Base-by-base conservation (phyloP, 2,113 vertebrate genomes). In the Ramphastos sulfuratus region DNA sequence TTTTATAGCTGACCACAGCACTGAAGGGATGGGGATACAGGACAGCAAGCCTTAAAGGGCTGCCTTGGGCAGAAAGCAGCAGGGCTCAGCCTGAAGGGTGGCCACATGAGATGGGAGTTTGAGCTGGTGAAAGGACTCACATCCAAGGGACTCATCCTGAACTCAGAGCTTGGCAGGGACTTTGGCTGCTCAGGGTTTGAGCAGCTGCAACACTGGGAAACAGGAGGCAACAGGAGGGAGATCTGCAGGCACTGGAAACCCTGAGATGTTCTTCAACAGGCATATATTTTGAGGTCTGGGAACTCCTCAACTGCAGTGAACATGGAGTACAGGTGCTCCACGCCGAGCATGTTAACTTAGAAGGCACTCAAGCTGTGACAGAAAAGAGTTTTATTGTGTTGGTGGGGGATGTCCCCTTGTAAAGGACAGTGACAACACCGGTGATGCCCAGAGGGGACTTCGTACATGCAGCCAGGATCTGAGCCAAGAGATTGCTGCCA, bases 71-170 rank as follows among this genome's bases (percentile, higher is more conserved):
- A 23, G 65, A 5, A 15, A 48, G 56, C 66, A 67, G 63, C 20
- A 5, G 14, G 59, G 55, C 63, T 67, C 31, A 50, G 44, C 37
- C 65, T 37, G 65, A 44, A 39, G 69, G 21, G 64, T 18, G 37
- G 33, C 7, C 1, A 2, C 39, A 23, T 3, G 7, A 35, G 44
- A 8, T 78, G 59, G 35, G 20, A 28, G 50, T 52, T 79, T 17
- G 33, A 20, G 66, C 27, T 71, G 82, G 31, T 19, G 58, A 35
- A 21, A 20, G 69, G 69, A 25, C 21, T 31, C 0, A 0, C 8
- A n/a, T 24, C 74, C 0, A 0, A 33, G 37, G 58, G 70, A 81
- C 84, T 25, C 0, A 0, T 33, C 31, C 59, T 12, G 69, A 65
- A 66, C 75, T 0, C 1, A 16, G 61, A 15, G 74, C 48, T 85